Evolutionary conservation across 1,140 invertebrate species (phyloP), one percentile per base, ranked within the genome.

Genomic region (Aphaenogaster rudis): DNA sequence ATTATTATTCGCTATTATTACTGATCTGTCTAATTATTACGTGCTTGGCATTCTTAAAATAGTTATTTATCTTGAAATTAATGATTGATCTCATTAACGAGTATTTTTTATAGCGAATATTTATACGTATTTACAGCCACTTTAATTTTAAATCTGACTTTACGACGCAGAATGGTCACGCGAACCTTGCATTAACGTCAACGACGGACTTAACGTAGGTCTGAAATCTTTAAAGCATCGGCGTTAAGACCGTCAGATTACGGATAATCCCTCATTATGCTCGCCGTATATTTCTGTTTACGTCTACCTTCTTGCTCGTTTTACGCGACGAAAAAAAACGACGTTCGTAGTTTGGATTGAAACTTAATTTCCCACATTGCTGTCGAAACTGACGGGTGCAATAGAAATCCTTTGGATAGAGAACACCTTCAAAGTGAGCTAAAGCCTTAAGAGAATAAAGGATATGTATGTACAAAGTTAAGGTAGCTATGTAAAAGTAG

Each of bases 161-260:
- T 76, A 61, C 21, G n/a, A 42, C 36, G 36, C 3, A 17, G 45
- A 59, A 63, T 33, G 3, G n/a, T 76, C 80, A 76, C 69, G 80
- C 80, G 28, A 84, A 63, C 42, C 4, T 54, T 61, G 42, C 69
- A 50, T 76, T 84, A 84, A 84, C 54, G 54, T 54, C 69, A 81
- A 82, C 67, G 52, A 39, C 6, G 69, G 28, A 63, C 13, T 84
- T 84, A 84, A 61, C 39, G 33, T 15, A 50, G n/a, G n/a, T 61
- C 8, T 74, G 33, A 76, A 76, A 82, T 76, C 69, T 76, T 84
- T 50, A 84, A 28, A 45, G 59, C 54, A 45, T 84, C 69, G 28
- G 13, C 57, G 69, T 84, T 76, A 84, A 63, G 59, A 45, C 57
- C 28, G 69, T 28, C 50, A 50, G 45, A 63, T 63, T 84, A 74